A percentile compares a stretch with the other conserved stretches of the same genome.
phyloP scores from a whole-genome alignment of 2,113 vertebrate species.

The Rousettus leschenaultii region DNA sequence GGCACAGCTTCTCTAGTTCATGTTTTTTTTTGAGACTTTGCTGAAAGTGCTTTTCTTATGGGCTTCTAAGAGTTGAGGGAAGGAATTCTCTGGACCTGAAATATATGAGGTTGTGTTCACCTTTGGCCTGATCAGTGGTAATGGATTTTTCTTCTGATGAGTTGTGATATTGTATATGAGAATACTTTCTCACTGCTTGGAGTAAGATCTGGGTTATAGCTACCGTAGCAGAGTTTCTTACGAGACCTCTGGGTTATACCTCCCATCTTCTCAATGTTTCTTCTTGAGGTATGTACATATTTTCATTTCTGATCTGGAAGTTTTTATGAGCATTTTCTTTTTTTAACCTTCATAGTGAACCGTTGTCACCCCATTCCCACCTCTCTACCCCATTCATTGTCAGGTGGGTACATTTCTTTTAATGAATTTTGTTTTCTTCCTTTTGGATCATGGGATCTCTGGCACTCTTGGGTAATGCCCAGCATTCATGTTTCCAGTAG shows the following conservation, averaged over 20 bases:
- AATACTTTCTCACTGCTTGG: background rate
- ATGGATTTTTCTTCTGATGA: background rate
- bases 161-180: background rate
- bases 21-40: background rate
- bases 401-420: background rate
- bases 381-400: background rate
- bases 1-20: background rate
- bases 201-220: background rate
- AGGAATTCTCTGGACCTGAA: background rate
- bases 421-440: background rate
- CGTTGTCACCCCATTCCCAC: background rate
- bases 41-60: background rate
- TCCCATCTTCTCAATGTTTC: background rate
- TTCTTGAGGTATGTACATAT: background rate
- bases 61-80: background rate
- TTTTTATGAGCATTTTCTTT: background rate
- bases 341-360: background rate
- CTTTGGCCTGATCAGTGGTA: background rate
- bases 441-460: background rate
- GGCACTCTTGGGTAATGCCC: background rate
- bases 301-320: background rate
- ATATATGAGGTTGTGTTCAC: background rate
- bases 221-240: background rate
- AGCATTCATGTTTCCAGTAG: background rate
- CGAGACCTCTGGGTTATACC: background rate